Conservation (phyloP, 2,113 vertebrate species). For the Cardinalis cardinalis region DNA sequence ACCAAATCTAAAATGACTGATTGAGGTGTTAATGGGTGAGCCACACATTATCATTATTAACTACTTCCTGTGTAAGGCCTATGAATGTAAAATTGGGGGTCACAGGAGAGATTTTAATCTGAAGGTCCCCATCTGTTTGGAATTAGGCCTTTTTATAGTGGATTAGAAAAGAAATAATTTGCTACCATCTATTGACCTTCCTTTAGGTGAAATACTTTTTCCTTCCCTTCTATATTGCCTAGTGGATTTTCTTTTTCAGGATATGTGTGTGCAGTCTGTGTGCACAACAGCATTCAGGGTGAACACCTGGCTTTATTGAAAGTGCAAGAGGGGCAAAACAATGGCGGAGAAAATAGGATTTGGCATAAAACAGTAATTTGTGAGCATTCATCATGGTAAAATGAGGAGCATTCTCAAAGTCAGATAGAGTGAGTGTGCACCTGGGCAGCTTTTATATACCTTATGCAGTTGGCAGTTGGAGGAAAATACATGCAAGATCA, state of each 20-base stretch:
- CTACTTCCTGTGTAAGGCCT: neutral
- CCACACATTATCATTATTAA: neutral
- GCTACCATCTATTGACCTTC: neutral
- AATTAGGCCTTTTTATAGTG: neutral
- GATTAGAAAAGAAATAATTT: neutral
- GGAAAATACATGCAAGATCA: neutral
- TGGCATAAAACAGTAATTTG: neutral
- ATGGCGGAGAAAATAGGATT: neutral
- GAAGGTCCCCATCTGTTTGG: neutral
- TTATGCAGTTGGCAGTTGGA: neutral
- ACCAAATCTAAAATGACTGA: neutral
- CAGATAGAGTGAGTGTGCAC: neutral
- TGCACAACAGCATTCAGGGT: neutral
- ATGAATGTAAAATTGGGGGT: neutral
- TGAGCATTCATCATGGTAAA: conserved; percentile 9
- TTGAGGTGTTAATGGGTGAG: neutral
- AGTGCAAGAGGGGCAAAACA: neutral
- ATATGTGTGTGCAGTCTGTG: neutral
- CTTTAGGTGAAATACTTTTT: neutral
- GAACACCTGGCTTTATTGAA: neutral
- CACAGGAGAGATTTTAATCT: neutral
- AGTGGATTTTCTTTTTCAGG: neutral
- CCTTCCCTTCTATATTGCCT: neutral
- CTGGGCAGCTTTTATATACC: neutral
- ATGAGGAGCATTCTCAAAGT: neutral